Conservation (phyloP, 2,113 vertebrate genomes). For the Trachemys scripta region DNA sequence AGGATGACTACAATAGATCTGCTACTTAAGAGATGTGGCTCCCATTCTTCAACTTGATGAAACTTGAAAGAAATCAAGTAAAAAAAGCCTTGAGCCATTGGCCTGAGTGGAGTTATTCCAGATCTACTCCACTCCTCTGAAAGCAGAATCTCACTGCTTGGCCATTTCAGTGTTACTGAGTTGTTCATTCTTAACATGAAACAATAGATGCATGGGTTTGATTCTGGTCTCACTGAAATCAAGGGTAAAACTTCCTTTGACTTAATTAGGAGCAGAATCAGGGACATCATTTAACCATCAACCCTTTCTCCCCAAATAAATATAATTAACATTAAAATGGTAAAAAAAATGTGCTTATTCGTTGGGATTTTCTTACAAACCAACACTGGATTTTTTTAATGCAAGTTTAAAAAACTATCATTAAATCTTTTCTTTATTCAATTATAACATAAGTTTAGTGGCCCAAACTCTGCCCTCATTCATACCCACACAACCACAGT, state of each 20-base stretch:
- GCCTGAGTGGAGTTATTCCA: neutral
- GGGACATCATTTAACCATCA: neutral
- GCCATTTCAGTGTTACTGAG: slow-evolving; percentile 3
- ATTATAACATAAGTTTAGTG: neutral
- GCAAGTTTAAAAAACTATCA: neutral
- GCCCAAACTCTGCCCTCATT: neutral
- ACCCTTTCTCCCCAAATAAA: neutral
- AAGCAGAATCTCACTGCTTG: neutral
- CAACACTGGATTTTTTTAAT: neutral
- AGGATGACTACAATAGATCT: neutral
- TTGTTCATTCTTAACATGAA: slow-evolving; percentile 37
- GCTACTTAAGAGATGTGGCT: neutral
- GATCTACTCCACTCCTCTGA: neutral
- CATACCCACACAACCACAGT: neutral
- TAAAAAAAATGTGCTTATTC: neutral
- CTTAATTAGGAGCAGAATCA: slow-evolving; percentile 58
- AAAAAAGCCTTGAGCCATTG: neutral
- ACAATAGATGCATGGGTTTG: slow-evolving; percentile 17
- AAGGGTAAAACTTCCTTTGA: slow-evolving; percentile 50
- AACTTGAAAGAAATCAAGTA: neutral
- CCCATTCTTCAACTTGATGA: neutral
- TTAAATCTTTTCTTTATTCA: slow-evolving; percentile 4
- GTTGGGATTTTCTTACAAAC: neutral
- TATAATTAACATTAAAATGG: neutral
- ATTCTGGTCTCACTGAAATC: slow-evolving; percentile 37